phyloP scores from a whole-genome alignment of 2,113 vertebrate genomes.

The Opisthocomus hoazin region DNA sequence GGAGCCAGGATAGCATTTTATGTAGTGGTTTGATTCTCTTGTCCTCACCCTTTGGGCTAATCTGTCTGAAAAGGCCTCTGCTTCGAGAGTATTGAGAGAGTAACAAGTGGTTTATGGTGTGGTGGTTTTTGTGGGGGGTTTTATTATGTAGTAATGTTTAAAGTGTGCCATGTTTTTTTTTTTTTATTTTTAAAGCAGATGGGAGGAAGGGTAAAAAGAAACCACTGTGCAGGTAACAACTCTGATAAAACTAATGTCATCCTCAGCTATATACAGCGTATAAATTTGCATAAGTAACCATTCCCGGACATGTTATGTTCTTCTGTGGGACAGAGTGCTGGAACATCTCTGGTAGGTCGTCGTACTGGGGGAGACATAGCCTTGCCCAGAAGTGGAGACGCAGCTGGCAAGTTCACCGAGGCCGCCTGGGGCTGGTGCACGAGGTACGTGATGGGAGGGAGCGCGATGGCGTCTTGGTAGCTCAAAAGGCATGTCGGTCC shows the following conservation, averaged over 20 bases:
- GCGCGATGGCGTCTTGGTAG: fast-evolving
- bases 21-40: not conserved
- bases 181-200: not conserved
- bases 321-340: not conserved
- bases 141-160: not conserved
- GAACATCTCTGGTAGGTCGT: not conserved
- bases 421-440: not conserved
- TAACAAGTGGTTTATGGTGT: not conserved
- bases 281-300: not conserved
- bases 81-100: not conserved
- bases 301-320: not conserved
- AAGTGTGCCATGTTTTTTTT: not conserved
- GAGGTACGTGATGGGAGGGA: not conserved
- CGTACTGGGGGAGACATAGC: not conserved
- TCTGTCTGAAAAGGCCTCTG: not conserved
- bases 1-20: not conserved
- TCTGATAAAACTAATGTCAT: not conserved
- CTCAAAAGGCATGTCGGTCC: not conserved
- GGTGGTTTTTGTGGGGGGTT: not conserved
- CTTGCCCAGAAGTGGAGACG: not conserved
- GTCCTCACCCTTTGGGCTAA: not conserved
- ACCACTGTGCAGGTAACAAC: not conserved
- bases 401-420: not conserved
- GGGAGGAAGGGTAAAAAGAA: not conserved
- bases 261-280: not conserved